These are phyloP conservation scores for Eugnorisma glareosa DNA, from an alignment of 2,888 invertebrate species.

Conservation along the genomic window DNA sequence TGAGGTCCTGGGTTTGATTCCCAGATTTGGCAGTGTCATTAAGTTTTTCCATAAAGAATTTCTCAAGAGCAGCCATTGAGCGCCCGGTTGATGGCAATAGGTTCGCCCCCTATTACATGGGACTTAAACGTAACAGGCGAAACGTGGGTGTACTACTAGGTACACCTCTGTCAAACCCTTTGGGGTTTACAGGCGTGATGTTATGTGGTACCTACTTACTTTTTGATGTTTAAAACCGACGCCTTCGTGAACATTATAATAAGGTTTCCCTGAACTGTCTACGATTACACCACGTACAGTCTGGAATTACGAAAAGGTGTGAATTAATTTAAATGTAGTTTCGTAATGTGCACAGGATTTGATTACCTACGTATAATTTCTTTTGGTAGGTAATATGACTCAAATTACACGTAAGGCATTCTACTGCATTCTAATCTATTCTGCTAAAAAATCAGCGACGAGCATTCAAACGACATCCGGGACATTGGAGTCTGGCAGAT, in stretches of 20 bases:
- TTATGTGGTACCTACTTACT: constrained; percentile 41
- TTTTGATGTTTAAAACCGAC: constrained; percentile 22
- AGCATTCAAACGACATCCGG: not conserved
- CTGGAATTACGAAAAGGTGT: constrained; percentile 69
- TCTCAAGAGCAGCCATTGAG: too few species aligned
- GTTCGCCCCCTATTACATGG: too few species aligned
- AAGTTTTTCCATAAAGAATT: too few species aligned
- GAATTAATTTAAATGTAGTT: not conserved
- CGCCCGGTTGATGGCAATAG: too few species aligned
- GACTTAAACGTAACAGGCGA: too few species aligned
- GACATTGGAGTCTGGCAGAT: not conserved
- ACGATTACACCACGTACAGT: constrained; percentile 73
- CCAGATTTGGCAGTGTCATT: too few species aligned
- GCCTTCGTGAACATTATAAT: not conserved
- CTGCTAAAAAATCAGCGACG: not conserved
- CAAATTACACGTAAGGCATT: not conserved
- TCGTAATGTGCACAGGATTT: not conserved
- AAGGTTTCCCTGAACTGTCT: constrained; percentile 35
- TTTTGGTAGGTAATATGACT: not conserved
- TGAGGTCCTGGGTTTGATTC: too few species aligned
- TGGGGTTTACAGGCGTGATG: too few species aligned
- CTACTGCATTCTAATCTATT: not conserved
- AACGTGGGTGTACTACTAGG: too few species aligned
- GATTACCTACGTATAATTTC: not conserved
- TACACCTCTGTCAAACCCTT: too few species aligned